Evolutionary conservation across 1,140 invertebrate species (phyloP).

Genomic region (Drosophila guanche): DNA sequence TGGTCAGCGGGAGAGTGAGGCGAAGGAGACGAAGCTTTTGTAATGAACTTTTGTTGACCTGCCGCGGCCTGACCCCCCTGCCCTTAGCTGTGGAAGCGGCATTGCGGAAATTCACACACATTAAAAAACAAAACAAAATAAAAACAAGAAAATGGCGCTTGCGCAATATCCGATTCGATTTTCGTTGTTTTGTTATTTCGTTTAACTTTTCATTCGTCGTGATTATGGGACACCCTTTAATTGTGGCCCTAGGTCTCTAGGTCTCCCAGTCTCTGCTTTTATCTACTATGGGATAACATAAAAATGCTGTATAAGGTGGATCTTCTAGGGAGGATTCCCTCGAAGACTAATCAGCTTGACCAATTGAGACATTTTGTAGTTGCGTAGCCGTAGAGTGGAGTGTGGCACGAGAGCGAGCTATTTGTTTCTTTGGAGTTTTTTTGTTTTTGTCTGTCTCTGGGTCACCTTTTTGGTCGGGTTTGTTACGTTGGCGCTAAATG

Average conservation of each 20-base stretch:
- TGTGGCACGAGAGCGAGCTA: conserved; percentile 1
- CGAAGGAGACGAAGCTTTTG: conserved; percentile 21
- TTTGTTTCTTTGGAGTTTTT: neutral
- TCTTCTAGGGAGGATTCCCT: too few species aligned
- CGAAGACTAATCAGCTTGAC: too few species aligned
- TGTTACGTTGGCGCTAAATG: conserved; percentile 43
- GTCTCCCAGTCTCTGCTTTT: too few species aligned
- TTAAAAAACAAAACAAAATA: conserved; percentile 33
- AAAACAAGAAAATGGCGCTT: conserved; percentile 30
- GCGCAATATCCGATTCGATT: conserved; percentile 72
- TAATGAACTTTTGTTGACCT: conserved; percentile 61
- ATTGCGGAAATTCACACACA: conserved; percentile 64
- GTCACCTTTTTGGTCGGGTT: conserved; percentile 38
- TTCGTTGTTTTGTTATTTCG: conserved; percentile 16
- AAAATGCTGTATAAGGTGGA: too few species aligned
- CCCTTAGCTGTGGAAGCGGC: conserved; percentile 8
- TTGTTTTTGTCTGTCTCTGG: conserved; percentile 36
- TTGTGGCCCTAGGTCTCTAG: too few species aligned
- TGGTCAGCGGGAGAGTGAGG: neutral
- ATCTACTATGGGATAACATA: too few species aligned
- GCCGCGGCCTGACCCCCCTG: conserved; percentile 5
- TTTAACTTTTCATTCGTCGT: conserved; percentile 1
- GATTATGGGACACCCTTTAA: too few species aligned
- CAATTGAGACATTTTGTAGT: too few species aligned
- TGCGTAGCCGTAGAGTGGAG: neutral